phyloP scores from a whole-genome alignment of 2,888 invertebrate genomes.

The Lasioglossum pauxillum region DNA sequence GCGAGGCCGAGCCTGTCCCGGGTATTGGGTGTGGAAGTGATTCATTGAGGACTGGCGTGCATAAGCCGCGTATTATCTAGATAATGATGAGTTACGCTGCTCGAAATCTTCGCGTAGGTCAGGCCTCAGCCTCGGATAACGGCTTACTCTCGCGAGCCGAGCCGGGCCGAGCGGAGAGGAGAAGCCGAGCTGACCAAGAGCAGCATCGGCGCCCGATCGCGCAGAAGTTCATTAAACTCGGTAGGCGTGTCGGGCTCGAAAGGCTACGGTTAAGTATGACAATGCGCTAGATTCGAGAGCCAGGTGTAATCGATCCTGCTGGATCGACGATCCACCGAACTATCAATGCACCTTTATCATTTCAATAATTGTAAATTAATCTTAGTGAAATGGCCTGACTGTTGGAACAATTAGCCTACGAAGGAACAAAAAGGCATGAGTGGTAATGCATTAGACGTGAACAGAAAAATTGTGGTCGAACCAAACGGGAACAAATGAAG shows the following conservation, averaged over 20 bases:
- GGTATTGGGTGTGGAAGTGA: constrained; percentile 58
- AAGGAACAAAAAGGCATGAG: no score
- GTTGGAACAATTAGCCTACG: neutral
- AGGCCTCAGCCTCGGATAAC: constrained; percentile 61
- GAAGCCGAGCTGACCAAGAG: constrained; percentile 35
- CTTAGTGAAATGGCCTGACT: no score
- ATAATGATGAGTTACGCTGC: constrained; percentile 68
- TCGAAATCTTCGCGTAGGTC: constrained; percentile 67
- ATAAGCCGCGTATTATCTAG: constrained; percentile 61
- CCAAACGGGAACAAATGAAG: neutral
- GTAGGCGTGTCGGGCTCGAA: constrained; percentile 67
- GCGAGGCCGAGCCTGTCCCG: neutral
- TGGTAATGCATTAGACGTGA: neutral
- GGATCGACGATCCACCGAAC: neutral
- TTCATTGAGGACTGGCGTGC: constrained; percentile 56
- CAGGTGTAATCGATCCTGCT: constrained; percentile 15
- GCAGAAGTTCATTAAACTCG: constrained; percentile 70
- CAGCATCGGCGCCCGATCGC: constrained; percentile 63
- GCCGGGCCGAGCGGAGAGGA: neutral
- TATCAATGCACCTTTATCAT: no score
- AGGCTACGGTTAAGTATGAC: constrained; percentile 61
- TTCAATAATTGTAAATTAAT: no score
- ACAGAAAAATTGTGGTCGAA: neutral
- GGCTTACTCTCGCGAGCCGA: constrained; percentile 57
- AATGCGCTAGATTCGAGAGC: constrained; percentile 65